These are phyloP conservation scores for Actinostola sp. DNA, from an alignment of 92 coral and sea anemone genomes.

Conservation along the genomic window DNA sequence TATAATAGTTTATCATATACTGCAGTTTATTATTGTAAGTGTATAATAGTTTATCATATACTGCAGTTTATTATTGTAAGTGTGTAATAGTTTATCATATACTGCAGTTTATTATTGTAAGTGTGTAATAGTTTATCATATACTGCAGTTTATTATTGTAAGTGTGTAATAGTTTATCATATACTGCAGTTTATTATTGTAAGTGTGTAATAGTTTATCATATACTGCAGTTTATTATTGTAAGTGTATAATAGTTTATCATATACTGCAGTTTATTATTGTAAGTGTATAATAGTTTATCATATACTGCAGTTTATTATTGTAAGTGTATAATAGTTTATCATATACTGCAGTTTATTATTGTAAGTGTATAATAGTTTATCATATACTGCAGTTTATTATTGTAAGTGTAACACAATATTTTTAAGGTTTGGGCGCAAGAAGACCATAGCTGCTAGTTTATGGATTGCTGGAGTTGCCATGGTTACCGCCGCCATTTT, in stretches of 20 bases:
- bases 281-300: neutral
- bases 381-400: too few species aligned
- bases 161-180: too few species aligned
- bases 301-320: too few species aligned
- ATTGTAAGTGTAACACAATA: too few species aligned
- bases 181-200: too few species aligned
- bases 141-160: neutral
- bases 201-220: neutral
- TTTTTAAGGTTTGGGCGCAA: constrained; percentile 74
- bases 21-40: neutral
- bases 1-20: neutral
- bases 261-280: neutral
- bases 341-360: too few species aligned
- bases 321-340: too few species aligned
- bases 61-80: too few species aligned
- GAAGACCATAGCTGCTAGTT: constrained; percentile 57
- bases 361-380: too few species aligned
- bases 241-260: neutral
- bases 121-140: neutral
- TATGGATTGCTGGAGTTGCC: constrained; percentile 59
- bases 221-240: neutral
- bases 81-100: neutral
- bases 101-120: neutral
- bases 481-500: constrained; percentile 61
- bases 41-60: too few species aligned